These are phyloP conservation scores for Nyctalus aviator DNA, from an alignment of 2,797 vertebrate species.

Conservation along the genomic window DNA sequence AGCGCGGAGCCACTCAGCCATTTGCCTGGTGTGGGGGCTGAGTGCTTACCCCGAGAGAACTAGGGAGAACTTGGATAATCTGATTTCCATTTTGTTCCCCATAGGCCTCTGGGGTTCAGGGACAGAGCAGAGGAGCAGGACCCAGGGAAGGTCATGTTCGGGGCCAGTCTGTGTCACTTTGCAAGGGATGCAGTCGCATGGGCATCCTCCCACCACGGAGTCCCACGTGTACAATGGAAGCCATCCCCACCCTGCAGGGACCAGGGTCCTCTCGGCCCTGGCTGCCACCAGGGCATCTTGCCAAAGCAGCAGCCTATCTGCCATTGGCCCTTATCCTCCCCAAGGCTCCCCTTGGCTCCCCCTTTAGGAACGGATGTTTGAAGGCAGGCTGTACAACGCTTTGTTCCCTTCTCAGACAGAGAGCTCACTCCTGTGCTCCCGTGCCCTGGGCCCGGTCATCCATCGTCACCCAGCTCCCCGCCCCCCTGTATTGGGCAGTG, in stretches of 20 bases:
- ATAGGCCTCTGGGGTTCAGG: not conserved
- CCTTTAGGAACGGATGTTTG: not conserved
- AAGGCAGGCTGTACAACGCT: not conserved
- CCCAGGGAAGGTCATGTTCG: not conserved
- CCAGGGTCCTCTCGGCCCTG: rapidly evolving
- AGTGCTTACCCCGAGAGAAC: not conserved
- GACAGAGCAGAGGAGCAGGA: not conserved
- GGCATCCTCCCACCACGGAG: not conserved
- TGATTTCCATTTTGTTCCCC: not conserved
- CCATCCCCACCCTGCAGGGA: not conserved
- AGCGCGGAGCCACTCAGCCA: not conserved
- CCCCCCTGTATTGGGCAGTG: not conserved
- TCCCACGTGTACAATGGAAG: not conserved
- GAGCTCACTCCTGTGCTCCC: not conserved
- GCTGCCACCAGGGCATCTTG: not conserved
- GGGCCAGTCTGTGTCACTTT: not conserved
- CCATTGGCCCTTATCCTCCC: not conserved
- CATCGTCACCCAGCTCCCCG: not conserved
- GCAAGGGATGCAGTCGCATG: rapidly evolving
- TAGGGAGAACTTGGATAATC: not conserved
- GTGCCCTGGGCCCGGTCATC: not conserved
- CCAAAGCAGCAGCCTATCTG: no score
- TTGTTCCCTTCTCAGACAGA: not conserved
- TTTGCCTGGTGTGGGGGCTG: not conserved
- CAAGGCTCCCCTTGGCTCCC: not conserved